Conservation (phyloP, 2,888 invertebrate genomes). For the Pemphredon lugubris region DNA sequence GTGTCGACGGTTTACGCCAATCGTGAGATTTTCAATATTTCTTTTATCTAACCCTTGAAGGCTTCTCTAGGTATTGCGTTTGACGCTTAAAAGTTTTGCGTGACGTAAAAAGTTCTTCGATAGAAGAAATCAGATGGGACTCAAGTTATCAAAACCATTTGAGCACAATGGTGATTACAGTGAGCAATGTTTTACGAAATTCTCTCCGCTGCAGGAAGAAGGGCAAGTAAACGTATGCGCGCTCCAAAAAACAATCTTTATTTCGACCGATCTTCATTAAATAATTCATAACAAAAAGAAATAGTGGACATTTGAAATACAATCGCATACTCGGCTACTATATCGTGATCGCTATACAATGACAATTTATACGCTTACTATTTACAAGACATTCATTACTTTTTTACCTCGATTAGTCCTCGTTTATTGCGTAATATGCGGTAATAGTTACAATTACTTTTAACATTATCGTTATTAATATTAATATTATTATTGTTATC, state of each 20-base stretch:
- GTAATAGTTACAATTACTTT: constrained; percentile 38
- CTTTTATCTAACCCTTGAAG: too few relatives aligned
- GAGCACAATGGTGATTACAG: too few relatives aligned
- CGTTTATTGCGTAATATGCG: constrained; percentile 37
- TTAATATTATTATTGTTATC: constrained; percentile 10
- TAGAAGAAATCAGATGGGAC: too few relatives aligned
- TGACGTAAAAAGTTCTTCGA: too few relatives aligned
- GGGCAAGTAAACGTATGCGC: neutral
- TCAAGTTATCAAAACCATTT: too few relatives aligned
- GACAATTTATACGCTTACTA: constrained; percentile 67
- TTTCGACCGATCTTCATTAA: constrained; percentile 66
- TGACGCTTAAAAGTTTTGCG: too few relatives aligned
- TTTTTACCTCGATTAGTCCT: constrained; percentile 23
- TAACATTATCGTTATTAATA: neutral
- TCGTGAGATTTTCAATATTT: too few relatives aligned
- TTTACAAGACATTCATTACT: constrained; percentile 68
- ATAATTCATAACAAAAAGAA: constrained; percentile 69
- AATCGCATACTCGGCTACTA: constrained; percentile 58
- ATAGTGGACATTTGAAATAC: constrained; percentile 69
- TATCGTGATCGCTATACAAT: constrained; percentile 54
- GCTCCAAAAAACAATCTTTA: constrained; percentile 67
- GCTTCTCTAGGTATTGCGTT: too few relatives aligned
- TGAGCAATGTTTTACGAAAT: too few relatives aligned
- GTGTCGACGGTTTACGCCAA: too few relatives aligned
- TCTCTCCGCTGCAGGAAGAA: neutral